Evolutionary conservation across 2,797 vertebrate genomes (phyloP).

Genomic region (Clamator glandarius): DNA sequence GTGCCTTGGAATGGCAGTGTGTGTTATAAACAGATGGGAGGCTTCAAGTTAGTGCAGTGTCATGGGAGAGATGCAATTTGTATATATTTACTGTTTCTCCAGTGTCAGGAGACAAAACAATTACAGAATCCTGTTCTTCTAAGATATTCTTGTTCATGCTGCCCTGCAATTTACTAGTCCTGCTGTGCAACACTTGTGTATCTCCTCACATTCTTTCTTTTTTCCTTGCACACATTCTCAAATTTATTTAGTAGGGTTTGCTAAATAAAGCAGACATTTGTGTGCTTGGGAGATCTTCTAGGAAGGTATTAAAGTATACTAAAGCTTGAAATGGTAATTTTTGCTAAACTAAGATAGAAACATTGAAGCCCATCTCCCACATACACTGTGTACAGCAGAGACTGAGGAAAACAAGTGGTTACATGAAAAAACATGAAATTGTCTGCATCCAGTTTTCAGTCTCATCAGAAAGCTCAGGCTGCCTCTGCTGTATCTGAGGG

Average conservation of each 20-base stretch:
- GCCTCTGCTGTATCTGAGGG: conserved; percentile 17
- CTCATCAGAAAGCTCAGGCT: conserved; percentile 52
- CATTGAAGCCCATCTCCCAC: background rate
- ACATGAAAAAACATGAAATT: background rate
- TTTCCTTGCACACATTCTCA: background rate
- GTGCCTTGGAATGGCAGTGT: background rate
- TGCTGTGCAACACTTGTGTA: background rate
- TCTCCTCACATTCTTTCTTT: background rate
- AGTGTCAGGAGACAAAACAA: background rate
- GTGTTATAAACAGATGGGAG: background rate
- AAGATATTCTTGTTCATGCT: background rate
- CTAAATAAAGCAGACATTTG: background rate
- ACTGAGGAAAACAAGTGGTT: background rate
- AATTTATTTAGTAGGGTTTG: background rate
- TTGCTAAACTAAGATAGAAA: background rate
- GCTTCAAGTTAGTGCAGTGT: background rate
- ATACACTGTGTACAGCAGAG: background rate
- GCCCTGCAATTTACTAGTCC: background rate
- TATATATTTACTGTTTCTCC: background rate
- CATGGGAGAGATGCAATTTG: background rate
- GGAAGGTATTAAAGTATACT: background rate
- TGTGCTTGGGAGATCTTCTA: background rate
- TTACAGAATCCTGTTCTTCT: background rate
- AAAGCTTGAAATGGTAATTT: conserved; percentile 15
- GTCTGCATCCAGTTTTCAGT: conserved; percentile 15